A percentile compares a stretch with the other conserved stretches of the same genome.
Conservation (phyloP, 1,140 invertebrate genomes). For the Drosophila suzukii region DNA sequence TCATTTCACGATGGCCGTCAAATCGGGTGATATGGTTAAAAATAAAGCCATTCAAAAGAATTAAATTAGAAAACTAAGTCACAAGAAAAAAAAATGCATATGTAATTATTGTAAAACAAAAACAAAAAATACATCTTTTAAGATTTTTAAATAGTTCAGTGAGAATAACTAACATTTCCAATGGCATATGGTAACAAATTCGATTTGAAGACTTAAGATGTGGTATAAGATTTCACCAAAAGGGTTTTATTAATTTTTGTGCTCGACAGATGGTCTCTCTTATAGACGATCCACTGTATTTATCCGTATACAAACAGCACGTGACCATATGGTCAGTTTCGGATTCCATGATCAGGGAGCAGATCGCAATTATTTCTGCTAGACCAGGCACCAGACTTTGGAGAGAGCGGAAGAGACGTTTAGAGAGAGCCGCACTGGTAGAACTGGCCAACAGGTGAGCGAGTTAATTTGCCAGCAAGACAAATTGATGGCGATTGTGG, state of each 20-base stretch:
- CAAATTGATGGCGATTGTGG: constrained; percentile 74
- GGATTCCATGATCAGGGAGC: constrained; percentile 23
- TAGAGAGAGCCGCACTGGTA: not conserved
- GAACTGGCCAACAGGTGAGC: constrained; percentile 40
- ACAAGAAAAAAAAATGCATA: no score
- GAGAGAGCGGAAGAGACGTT: constrained; percentile 5
- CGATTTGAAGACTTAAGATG: no score
- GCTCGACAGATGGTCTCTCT: not conserved
- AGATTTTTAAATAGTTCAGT: no score
- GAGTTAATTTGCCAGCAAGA: constrained; percentile 74
- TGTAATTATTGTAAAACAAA: no score
- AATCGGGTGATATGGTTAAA: no score
- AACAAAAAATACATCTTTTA: no score
- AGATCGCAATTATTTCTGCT: constrained; percentile 45
- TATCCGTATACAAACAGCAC: constrained; percentile 17
- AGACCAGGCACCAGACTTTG: constrained; percentile 20
- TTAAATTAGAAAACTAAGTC: no score
- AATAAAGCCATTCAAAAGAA: no score
- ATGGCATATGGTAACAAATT: no score
- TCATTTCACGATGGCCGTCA: not conserved
- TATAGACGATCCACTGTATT: constrained; percentile 5
- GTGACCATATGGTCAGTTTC: constrained; percentile 42
- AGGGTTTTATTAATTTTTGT: not conserved
- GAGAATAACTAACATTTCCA: no score
- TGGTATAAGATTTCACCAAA: no score